Evolutionary conservation across 2,113 vertebrate species (phyloP).

Genomic region (Lasiurus cinereus): DNA sequence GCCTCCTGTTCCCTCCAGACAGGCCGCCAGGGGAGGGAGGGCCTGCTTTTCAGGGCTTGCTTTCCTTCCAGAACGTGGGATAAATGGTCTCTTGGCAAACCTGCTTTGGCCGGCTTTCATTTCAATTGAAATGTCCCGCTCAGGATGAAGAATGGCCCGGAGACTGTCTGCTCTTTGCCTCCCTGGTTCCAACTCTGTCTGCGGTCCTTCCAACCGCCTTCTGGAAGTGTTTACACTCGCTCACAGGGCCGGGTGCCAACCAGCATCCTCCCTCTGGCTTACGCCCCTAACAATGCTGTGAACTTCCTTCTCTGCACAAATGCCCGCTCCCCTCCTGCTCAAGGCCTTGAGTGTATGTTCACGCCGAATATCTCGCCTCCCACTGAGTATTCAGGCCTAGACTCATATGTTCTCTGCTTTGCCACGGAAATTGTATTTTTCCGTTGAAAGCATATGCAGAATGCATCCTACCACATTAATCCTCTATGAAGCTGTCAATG

Average conservation of each 20-base stretch:
- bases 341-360: neutral
- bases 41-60: neutral
- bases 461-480: neutral
- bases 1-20: neutral
- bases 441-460: neutral
- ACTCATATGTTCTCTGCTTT: neutral
- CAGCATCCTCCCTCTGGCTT: rapidly evolving
- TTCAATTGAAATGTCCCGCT: neutral
- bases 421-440: neutral
- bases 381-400: neutral
- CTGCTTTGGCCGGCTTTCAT: neutral
- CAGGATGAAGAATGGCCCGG: neutral
- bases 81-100: neutral
- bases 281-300: rapidly evolving
- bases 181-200: neutral
- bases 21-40: neutral
- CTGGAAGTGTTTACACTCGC: neutral
- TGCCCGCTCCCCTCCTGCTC: rapidly evolving
- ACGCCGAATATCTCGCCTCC: neutral
- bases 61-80: neutral
- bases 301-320: neutral
- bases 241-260: rapidly evolving
- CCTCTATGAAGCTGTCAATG: neutral
- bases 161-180: neutral
- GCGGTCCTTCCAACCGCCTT: neutral